These are phyloP conservation scores for Grapholita molesta DNA, from an alignment of 1,140 invertebrate species.

Conservation along the genomic window DNA sequence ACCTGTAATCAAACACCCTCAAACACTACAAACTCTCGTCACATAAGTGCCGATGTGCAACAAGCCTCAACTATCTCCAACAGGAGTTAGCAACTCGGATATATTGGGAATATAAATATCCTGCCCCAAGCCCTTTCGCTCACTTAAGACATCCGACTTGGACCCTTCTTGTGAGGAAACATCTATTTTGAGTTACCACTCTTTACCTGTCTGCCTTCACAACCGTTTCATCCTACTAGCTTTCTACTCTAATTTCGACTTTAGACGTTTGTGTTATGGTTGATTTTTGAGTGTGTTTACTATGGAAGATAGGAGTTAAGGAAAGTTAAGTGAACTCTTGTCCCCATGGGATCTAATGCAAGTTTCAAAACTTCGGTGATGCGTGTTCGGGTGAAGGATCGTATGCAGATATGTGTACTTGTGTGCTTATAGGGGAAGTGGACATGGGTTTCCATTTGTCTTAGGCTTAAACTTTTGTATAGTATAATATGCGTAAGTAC, in stretches of 20 bases:
- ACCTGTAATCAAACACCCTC: background rate
- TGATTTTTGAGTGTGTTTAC: background rate
- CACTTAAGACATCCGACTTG: slow-evolving; percentile 42
- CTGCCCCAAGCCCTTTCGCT: slow-evolving; percentile 37
- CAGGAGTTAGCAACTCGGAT: slow-evolving; percentile 35
- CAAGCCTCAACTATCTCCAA: slow-evolving; percentile 11
- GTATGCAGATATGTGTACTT: slow-evolving; percentile 12
- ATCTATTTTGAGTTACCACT: slow-evolving; percentile 30
- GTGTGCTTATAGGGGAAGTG: background rate
- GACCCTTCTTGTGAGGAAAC: slow-evolving; percentile 27
- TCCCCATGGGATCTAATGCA: slow-evolving; percentile 31
- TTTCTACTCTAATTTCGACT: background rate
- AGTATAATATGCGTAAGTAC: background rate
- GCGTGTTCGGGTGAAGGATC: slow-evolving; percentile 14
- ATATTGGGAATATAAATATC: slow-evolving; percentile 46
- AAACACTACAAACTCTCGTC: background rate
- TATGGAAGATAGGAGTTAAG: background rate
- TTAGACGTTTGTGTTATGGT: background rate
- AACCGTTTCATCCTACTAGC: background rate
- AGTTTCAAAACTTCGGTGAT: slow-evolving; percentile 15
- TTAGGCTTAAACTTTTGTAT: background rate
- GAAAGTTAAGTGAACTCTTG: background rate
- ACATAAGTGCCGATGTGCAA: too few relatives aligned
- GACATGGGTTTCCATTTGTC: background rate
- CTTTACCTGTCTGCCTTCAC: background rate